phyloP scores from a whole-genome alignment of 1,140 invertebrate genomes.

The Drosophila obscura region DNA sequence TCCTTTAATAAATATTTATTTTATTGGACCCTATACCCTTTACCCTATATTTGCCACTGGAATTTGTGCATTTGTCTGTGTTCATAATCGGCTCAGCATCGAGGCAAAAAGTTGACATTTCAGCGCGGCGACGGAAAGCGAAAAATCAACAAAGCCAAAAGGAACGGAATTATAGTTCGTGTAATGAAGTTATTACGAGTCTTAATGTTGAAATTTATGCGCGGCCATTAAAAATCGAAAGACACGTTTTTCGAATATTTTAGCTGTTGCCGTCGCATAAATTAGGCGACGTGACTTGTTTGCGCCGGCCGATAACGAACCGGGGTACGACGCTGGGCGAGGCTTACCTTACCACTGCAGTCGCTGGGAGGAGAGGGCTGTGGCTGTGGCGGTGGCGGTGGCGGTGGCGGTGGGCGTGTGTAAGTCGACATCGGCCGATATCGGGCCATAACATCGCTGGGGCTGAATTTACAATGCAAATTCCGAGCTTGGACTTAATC shows the following conservation, averaged over 20 bases:
- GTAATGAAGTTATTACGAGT: conserved; percentile 81
- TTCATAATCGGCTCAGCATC: no score
- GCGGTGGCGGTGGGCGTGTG: not conserved
- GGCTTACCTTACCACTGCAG: conserved; percentile 23
- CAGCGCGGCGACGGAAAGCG: conserved; percentile 35
- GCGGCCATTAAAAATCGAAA: conserved; percentile 79
- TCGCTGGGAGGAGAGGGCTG: not conserved
- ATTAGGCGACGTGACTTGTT: conserved; percentile 80
- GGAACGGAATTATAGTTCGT: conserved; percentile 74
- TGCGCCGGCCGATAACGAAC: conserved; percentile 71
- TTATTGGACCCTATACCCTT: no score
- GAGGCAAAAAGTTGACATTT: conserved; percentile 40
- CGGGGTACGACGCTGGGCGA: conserved; percentile 9
- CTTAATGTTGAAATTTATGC: conserved; percentile 82
- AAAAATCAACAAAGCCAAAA: conserved; percentile 21
- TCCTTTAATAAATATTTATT: no score
- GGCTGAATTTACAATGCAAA: conserved; percentile 78
- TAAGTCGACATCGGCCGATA: conserved; percentile 48
- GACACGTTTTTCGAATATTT: conserved; percentile 81
- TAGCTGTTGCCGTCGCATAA: conserved; percentile 73
- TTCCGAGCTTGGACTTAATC: conserved; percentile 57
- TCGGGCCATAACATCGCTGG: conserved; percentile 49
- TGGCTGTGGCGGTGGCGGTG: not conserved
- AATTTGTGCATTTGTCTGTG: no score
- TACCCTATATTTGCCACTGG: no score